Evolutionary conservation across 1,140 invertebrate genomes (phyloP).

Genomic region (Elysia chlorotica): DNA sequence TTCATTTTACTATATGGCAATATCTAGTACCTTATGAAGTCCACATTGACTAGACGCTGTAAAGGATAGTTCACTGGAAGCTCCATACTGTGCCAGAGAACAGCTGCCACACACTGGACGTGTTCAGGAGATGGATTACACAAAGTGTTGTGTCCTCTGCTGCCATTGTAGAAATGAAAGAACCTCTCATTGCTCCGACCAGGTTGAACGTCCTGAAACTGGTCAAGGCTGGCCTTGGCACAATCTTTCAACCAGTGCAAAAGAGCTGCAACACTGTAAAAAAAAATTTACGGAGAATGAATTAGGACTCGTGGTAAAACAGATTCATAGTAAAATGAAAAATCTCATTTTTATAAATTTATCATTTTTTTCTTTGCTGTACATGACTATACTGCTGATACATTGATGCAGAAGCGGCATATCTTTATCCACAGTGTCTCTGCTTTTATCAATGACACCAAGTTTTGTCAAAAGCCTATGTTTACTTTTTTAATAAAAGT

Average conservation of each 20-base stretch:
- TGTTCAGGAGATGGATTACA: slow-evolving; percentile 59
- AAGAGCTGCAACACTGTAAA: slow-evolving; percentile 65
- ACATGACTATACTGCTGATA: too few relatives aligned
- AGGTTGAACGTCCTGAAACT: too few relatives aligned
- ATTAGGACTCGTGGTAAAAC: not conserved
- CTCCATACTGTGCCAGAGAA: slow-evolving; percentile 79
- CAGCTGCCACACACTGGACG: slow-evolving; percentile 76
- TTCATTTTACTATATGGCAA: too few relatives aligned
- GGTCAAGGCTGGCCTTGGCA: slow-evolving; percentile 57
- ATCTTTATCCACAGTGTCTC: too few relatives aligned
- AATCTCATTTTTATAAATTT: too few relatives aligned
- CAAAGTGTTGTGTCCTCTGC: not conserved
- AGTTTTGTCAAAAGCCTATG: too few relatives aligned
- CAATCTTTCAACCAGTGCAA: slow-evolving; percentile 70
- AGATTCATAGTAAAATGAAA: too few relatives aligned
- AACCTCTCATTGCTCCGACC: too few relatives aligned
- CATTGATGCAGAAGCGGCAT: too few relatives aligned
- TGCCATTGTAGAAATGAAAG: not conserved
- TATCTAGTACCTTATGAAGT: slow-evolving; percentile 50
- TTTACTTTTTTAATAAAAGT: too few relatives aligned
- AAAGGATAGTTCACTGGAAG: slow-evolving; percentile 65
- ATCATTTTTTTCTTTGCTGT: too few relatives aligned
- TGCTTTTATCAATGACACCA: too few relatives aligned
- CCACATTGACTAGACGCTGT: slow-evolving; percentile 42
- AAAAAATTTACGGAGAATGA: not conserved